phyloP scores from a whole-genome alignment of 2,888 invertebrate species.

The Thyatira batis region DNA sequence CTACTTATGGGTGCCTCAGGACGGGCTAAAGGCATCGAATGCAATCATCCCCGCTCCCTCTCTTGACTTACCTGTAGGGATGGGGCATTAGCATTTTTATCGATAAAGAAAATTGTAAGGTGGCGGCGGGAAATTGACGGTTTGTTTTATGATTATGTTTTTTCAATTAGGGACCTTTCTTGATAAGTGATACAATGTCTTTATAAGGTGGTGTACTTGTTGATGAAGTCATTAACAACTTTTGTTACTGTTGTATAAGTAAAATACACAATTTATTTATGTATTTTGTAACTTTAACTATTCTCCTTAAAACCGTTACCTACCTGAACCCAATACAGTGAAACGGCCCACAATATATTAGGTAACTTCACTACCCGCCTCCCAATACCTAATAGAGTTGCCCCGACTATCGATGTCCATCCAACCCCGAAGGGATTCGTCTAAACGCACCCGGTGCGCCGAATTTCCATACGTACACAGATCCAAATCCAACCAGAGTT shows the following conservation, averaged over 20 bases:
- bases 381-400: slow-evolving; percentile 22
- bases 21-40: slow-evolving; percentile 55
- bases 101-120: slow-evolving; percentile 56
- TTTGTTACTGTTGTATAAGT: too few species aligned
- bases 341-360: slow-evolving; percentile 15
- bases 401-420: slow-evolving; percentile 44
- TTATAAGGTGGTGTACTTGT: background rate
- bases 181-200: background rate
- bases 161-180: background rate
- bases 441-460: slow-evolving; percentile 47
- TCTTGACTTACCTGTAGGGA: slow-evolving; percentile 37
- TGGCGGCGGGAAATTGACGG: slow-evolving; percentile 44
- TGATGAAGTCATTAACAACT: background rate
- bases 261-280: too few species aligned
- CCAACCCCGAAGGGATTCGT: slow-evolving; percentile 31
- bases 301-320: too few species aligned
- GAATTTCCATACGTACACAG: slow-evolving; percentile 71
- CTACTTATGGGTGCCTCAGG: slow-evolving; percentile 39
- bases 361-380: slow-evolving; percentile 10
- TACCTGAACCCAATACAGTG: background rate
- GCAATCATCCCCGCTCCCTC: slow-evolving; percentile 63
- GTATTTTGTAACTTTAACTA: too few species aligned
- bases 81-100: slow-evolving; percentile 75
- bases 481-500: slow-evolving; percentile 64
- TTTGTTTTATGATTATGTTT: slow-evolving; percentile 25